Evolutionary conservation across 2,888 invertebrate species (phyloP).

Genomic region (Uloborus plumipes): DNA sequence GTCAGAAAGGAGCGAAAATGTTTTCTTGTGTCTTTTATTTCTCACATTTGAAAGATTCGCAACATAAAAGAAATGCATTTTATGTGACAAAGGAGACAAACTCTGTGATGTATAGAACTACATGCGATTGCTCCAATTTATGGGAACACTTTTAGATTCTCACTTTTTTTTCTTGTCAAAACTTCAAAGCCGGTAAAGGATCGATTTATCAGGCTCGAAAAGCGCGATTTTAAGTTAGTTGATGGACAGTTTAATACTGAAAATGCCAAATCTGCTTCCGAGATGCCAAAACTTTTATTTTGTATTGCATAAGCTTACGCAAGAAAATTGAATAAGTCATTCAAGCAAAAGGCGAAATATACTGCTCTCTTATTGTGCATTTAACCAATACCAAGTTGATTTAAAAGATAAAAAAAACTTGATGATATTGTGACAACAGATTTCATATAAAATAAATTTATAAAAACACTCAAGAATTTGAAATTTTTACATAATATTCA

Average conservation of each 20-base stretch:
- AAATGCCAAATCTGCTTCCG: not conserved
- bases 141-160: not conserved
- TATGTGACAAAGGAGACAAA: conserved; percentile 5
- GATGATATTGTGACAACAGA: too few species aligned
- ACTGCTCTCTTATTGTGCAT: too few species aligned
- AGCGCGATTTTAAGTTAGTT: not conserved
- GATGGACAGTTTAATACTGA: not conserved
- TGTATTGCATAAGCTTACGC: too few species aligned
- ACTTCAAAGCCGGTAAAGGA: not conserved
- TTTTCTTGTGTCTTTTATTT: conserved; percentile 1
- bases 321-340: too few species aligned
- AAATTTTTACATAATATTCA: too few species aligned
- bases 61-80: conserved; percentile 14
- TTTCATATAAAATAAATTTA: too few species aligned
- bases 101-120: not conserved
- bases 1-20: not conserved
- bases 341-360: too few species aligned
- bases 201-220: conserved; percentile 22
- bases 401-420: too few species aligned
- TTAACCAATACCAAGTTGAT: too few species aligned
- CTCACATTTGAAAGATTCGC: not conserved
- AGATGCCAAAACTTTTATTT: conserved; percentile 3
- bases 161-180: not conserved
- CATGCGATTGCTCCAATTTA: conserved; percentile 9
- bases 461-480: too few species aligned